These are phyloP conservation scores for Harmothoe impar DNA, from an alignment of 2,888 invertebrate genomes.

Conservation along the genomic window DNA sequence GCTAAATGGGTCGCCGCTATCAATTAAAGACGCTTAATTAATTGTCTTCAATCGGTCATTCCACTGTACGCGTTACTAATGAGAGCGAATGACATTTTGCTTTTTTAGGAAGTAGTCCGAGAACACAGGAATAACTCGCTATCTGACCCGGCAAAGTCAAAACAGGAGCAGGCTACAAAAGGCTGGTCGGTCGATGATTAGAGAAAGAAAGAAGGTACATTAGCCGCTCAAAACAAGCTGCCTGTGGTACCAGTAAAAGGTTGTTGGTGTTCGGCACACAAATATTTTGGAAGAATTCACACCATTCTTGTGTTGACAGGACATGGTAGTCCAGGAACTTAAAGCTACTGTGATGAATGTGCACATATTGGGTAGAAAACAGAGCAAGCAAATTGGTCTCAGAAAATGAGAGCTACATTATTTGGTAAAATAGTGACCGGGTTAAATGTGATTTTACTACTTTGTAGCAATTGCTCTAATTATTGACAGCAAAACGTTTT, in stretches of 20 bases:
- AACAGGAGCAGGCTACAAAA: neutral
- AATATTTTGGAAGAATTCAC: neutral
- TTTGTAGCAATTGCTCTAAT: too few relatives aligned
- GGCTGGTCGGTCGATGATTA: too few relatives aligned
- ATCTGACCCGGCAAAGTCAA: neutral
- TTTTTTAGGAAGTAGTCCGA: neutral
- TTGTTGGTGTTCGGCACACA: too few relatives aligned
- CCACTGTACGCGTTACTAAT: constrained; percentile 26
- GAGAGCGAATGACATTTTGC: constrained; percentile 14
- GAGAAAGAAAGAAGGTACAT: too few relatives aligned
- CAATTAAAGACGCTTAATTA: constrained; percentile 19
- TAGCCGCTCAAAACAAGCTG: neutral
- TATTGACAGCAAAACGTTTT: too few relatives aligned
- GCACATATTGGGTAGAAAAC: too few relatives aligned
- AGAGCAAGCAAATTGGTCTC: too few relatives aligned
- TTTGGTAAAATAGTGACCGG: too few relatives aligned
- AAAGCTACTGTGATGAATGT: too few relatives aligned
- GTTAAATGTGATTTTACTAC: too few relatives aligned
- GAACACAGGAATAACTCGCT: constrained; percentile 2
- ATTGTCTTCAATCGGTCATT: neutral
- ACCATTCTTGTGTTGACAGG: neutral
- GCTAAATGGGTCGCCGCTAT: neutral
- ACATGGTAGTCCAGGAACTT: neutral
- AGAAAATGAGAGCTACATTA: too few relatives aligned
- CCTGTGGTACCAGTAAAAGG: too few relatives aligned